Percentiles rank a stretch among this genome's conserved stretches.
Evolutionary conservation across 2,113 vertebrate genomes (phyloP).

Genomic region (Psettodes erumei): DNA sequence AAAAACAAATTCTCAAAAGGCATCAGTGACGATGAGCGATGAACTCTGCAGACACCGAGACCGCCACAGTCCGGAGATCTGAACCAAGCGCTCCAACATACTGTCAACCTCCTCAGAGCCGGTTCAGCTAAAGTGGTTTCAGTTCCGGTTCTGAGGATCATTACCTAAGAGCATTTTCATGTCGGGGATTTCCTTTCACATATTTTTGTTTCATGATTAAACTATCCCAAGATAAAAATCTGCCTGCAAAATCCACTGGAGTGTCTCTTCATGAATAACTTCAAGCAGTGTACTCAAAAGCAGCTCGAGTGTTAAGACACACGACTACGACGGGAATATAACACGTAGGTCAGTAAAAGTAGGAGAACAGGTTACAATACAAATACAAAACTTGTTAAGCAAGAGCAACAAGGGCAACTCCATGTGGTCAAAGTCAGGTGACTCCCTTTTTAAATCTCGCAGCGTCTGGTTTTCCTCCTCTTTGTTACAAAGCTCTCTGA

Average conservation of each 20-base stretch:
- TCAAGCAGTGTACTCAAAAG: constrained; percentile 20
- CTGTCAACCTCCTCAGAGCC: not conserved
- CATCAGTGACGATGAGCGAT: not conserved
- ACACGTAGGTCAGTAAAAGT: constrained; percentile 23
- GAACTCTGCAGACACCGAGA: not conserved
- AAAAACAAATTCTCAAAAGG: not conserved
- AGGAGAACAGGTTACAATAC: constrained; percentile 54
- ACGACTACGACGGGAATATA: constrained; percentile 28
- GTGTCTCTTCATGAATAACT: constrained; percentile 22
- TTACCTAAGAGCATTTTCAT: constrained; percentile 11
- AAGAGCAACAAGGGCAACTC: constrained; percentile 54
- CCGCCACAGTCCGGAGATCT: not conserved
- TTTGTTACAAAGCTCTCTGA: constrained; percentile 55
- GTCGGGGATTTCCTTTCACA: constrained; percentile 29
- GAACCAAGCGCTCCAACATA: constrained; percentile 31
- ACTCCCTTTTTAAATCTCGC: constrained; percentile 48
- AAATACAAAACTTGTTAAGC: constrained; percentile 57
- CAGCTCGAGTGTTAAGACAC: constrained; percentile 31
- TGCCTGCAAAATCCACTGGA: too few relatives aligned
- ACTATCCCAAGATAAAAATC: constrained; percentile 9
- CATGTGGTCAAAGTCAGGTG: constrained; percentile 49
- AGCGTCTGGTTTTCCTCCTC: constrained; percentile 36
- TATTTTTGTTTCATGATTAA: constrained; percentile 7
- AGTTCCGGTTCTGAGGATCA: constrained; percentile 48
- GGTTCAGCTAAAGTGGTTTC: constrained; percentile 28